These are phyloP conservation scores for Plecotus auritus DNA, from an alignment of 2,113 vertebrate species.

Conservation along the genomic window DNA sequence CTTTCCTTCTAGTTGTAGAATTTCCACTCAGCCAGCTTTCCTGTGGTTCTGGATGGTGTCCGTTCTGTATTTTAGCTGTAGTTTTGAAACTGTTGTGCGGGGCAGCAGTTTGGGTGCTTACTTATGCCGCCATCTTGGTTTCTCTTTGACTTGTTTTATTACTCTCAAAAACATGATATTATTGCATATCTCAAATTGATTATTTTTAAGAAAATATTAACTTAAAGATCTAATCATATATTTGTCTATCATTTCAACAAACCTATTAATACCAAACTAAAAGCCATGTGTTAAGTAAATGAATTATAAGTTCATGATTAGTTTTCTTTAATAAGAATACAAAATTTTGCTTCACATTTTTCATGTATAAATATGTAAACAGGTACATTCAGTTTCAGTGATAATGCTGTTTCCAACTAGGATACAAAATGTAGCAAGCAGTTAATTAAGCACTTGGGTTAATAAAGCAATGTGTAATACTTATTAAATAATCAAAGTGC, in stretches of 20 bases:
- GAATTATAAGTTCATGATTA: background rate
- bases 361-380: background rate
- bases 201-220: background rate
- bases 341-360: background rate
- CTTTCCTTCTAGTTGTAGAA: no score
- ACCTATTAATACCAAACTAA: background rate
- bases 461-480: background rate
- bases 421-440: background rate
- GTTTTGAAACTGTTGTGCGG: no score
- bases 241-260: background rate
- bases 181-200: background rate
- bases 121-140: no score
- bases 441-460: background rate
- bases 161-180: background rate
- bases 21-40: no score
- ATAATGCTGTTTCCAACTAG: background rate
- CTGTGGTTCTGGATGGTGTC: no score
- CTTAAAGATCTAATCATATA: background rate
- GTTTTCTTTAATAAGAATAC: background rate
- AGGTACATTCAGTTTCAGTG: background rate
- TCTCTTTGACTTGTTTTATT: background rate
- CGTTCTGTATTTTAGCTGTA: no score
- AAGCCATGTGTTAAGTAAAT: background rate
- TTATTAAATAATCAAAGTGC: background rate
- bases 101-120: no score